Evolutionary conservation across 2,888 invertebrate species (phyloP), one percentile per base, ranked within the genome.

Genomic region (Parnassius smintheus): DNA sequence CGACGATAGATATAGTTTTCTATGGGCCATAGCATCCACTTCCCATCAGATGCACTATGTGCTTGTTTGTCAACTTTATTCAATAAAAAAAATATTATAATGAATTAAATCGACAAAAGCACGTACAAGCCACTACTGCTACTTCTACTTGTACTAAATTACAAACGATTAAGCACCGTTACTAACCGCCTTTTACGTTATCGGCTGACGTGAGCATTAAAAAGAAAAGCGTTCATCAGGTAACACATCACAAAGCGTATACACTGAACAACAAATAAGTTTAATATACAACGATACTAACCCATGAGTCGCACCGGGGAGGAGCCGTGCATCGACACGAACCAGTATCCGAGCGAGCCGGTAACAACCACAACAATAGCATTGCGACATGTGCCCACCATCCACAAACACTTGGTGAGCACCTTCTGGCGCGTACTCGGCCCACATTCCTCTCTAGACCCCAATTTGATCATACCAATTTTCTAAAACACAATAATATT

Each of bases 321-420:
- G 2, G 82, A 73, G 10, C 87, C 92, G 10, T 90, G 91, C 46
- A 87, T 80, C 59, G 77, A 70, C 57, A 92, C 89, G 74, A 95
- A 93, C 73, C 93, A 92, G 85, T 90, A 95, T 69, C 96, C 96
- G 65, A 97, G 91, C 61, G 93, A 83, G 63, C 96, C 96, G 71
- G 95, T 94, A 22, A 94, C 82, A 13, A 97, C 84, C n/a, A 97
- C 97, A 63, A 97, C 92, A 72, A 97, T 94, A 22, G 97, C 96
- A 85, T 97, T 97, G 67, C 97, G 93, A 12, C 96, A 95, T 1
- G 96, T 96, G 63, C 96, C 95, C 71, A 95, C 90, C 66, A 96
- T 83, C 96, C 96, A 97, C 70, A 96, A 80, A 3, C 92, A 77
- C 81, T 95, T 95, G 71, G 95, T 95, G 35, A 94, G 76, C 56